Base-by-base conservation (phyloP, 2,888 invertebrate species). In the Apantesis nais region DNA sequence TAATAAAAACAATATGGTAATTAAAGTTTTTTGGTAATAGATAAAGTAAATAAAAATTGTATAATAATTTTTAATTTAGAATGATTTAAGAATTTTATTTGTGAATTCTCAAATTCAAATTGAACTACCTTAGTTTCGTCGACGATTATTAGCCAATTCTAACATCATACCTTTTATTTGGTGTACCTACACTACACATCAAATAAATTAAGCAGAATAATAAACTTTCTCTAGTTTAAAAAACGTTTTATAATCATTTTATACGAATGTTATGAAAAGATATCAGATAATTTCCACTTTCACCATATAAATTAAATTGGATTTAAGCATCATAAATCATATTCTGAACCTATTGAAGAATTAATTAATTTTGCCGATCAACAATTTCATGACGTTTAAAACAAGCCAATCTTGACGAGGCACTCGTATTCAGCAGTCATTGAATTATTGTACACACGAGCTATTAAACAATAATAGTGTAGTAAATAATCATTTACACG, bases 331-430 rank as follows among this genome's bases (percentile, higher is more conserved):
- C n/a, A 44, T 29, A 52, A 48, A n/a, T 34, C 34, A 64, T 14
- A 65, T 37, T 25, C n/a, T 52, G 8, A 65, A 52, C 37, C 16
- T 34, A 65, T 52, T 65, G n/a, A 3, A 52, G 16, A 25, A n/a
- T 16, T 65, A 37, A 65, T 65, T 65, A 65, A 37, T 65, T 52
- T 37, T 8, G 25, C 9, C 9, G 31, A 44, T 19, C 9, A 41
- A 29, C 29, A n/a, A 37, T 55, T 65, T 65, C 37, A 48, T n/a
- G 65, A 52, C 25, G 52, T 52, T 48, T n/a, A 52, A 34, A 52
- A 65, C 37, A 55, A n/a, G 34, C 16, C 2, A 25, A 52, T 52
- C 52, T 62, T 16, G 52, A 22, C 29, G 34, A 52, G 16, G 14
- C 52, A 52, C 1, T 65, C 34, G 16, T 7, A 34, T 52, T n/a